These are phyloP conservation scores for Cryptosula pallasiana DNA, from an alignment of 2,888 invertebrate genomes.

Conservation along the genomic window DNA sequence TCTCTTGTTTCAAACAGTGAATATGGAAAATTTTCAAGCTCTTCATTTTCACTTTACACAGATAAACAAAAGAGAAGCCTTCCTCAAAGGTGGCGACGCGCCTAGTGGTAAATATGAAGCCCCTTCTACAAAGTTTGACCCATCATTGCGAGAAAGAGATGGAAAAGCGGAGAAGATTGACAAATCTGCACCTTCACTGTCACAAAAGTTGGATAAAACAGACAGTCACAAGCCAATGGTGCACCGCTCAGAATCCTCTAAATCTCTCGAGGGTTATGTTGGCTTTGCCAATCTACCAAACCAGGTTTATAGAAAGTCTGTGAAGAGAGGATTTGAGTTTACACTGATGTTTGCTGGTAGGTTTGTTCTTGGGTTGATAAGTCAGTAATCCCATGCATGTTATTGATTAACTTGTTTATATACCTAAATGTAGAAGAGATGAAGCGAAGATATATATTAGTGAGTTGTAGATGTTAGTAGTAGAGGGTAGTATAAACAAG, in stretches of 20 bases:
- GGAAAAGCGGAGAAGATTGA: constrained; percentile 25
- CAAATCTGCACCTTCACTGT: neutral
- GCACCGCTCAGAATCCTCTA: constrained; percentile 4
- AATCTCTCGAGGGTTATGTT: constrained; percentile 60
- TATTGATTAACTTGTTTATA: too few relatives aligned
- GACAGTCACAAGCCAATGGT: neutral
- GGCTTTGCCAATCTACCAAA: constrained; percentile 93
- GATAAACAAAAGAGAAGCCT: constrained; percentile 24
- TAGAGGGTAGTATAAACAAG: too few relatives aligned
- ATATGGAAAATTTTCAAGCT: too few relatives aligned
- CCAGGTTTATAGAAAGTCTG: constrained; percentile 93
- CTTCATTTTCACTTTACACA: too few relatives aligned
- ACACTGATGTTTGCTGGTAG: constrained; percentile 87
- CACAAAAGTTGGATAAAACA: neutral
- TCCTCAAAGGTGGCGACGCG: constrained; percentile 14
- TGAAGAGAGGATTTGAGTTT: constrained; percentile 96
- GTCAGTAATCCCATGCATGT: neutral
- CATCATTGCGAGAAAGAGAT: constrained; percentile 17
- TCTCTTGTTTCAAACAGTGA: too few relatives aligned
- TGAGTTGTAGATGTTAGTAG: too few relatives aligned
- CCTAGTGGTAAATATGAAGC: constrained; percentile 21
- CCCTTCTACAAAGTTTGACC: constrained; percentile 24
- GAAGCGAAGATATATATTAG: too few relatives aligned
- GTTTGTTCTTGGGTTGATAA: too few relatives aligned
- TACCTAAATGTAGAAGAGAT: too few relatives aligned